Evolutionary conservation across 2,797 vertebrate genomes (phyloP).

Genomic region (Rachycentron canadum): DNA sequence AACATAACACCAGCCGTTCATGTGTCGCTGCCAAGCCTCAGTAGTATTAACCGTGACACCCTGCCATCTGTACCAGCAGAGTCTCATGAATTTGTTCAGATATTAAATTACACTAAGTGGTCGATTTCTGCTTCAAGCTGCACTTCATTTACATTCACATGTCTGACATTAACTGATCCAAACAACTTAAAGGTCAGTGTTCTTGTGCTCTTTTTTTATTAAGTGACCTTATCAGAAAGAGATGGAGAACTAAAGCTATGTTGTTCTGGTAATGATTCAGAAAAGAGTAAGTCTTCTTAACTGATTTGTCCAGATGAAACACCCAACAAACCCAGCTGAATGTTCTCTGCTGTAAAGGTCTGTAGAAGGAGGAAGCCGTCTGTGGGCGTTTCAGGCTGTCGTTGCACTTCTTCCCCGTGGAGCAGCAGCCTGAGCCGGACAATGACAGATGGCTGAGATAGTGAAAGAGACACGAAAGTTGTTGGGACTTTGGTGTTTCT

Average conservation of each 20-base stretch:
- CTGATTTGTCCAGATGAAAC: not conserved
- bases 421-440: slow-evolving; percentile 40
- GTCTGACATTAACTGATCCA: slow-evolving; percentile 21
- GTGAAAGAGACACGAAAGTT: slow-evolving; percentile 14
- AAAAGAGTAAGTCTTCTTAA: not conserved
- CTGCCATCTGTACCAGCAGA: slow-evolving; percentile 34
- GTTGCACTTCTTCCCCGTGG: slow-evolving; percentile 14
- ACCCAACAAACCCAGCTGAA: not conserved
- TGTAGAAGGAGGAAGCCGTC: not conserved
- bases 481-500: slow-evolving; percentile 32
- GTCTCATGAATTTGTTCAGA: not conserved
- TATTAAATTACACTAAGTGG: slow-evolving; percentile 27
- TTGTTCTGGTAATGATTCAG: not conserved
- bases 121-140: slow-evolving; percentile 8
- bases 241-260: no score
- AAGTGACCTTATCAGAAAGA: slow-evolving; percentile 10
- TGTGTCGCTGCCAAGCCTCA: slow-evolving; percentile 31
- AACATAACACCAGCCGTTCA: slow-evolving; percentile 26
- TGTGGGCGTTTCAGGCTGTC: slow-evolving; percentile 50
- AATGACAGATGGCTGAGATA: slow-evolving; percentile 57
- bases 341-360: not conserved
- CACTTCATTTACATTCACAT: slow-evolving; percentile 24
- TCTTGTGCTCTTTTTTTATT: not conserved
- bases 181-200: slow-evolving; percentile 25
- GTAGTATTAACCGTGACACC: slow-evolving; percentile 30